Percentiles rank a stretch among this genome's conserved stretches.
Evolutionary conservation across 2,797 vertebrate genomes (phyloP).

Genomic region (Malurus splendens): DNA sequence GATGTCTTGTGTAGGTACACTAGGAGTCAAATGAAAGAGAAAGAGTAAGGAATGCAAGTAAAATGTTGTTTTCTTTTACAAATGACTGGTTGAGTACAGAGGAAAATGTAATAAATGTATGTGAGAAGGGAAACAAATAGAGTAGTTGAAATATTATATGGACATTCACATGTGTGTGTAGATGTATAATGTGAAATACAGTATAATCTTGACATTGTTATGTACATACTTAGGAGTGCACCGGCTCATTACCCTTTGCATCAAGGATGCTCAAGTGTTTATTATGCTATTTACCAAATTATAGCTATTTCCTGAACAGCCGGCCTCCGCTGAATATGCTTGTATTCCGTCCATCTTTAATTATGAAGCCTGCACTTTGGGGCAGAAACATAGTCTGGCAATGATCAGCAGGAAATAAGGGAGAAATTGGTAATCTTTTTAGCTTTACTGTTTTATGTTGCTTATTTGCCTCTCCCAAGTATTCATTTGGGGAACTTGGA

Average conservation of each 20-base stretch:
- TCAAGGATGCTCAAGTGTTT: slow-evolving; percentile 72
- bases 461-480: slow-evolving; percentile 30
- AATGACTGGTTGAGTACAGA: background rate
- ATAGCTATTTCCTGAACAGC: slow-evolving; percentile 73
- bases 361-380: slow-evolving; percentile 61
- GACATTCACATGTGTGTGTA: background rate
- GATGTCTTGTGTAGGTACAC: background rate
- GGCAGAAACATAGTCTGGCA: slow-evolving; percentile 61
- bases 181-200: slow-evolving; percentile 29
- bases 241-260: slow-evolving; percentile 70
- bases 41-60: background rate
- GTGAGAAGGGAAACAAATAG: slow-evolving; percentile 10
- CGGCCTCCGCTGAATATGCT: slow-evolving; percentile 46
- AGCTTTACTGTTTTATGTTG: slow-evolving; percentile 45
- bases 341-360: slow-evolving; percentile 64
- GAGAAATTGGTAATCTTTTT: slow-evolving; percentile 62
- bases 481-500: slow-evolving; percentile 29
- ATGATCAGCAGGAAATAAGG: slow-evolving; percentile 64
- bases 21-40: slow-evolving; percentile 20
- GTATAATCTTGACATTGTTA: slow-evolving; percentile 62
- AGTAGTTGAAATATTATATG: slow-evolving; percentile 20
- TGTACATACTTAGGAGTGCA: slow-evolving; percentile 38
- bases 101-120: slow-evolving; percentile 14
- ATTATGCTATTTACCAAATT: slow-evolving; percentile 72
- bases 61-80: slow-evolving; percentile 9